These are phyloP conservation scores for Calameuta filiformis DNA, from an alignment of 2,888 invertebrate species.

Conservation along the genomic window DNA sequence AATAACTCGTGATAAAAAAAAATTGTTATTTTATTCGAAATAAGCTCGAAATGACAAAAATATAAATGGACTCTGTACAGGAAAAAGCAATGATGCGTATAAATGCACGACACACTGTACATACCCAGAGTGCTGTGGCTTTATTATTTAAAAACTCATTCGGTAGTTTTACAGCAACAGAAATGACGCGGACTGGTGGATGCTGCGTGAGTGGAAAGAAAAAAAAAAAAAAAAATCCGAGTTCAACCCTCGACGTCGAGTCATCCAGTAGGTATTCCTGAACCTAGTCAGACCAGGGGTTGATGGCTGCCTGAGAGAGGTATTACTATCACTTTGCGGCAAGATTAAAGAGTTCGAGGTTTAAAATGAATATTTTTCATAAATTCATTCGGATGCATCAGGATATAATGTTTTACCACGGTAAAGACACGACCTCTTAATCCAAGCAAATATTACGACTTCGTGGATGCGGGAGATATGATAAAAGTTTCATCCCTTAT, in stretches of 20 bases:
- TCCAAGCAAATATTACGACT: neutral
- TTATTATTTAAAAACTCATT: constrained; percentile 1
- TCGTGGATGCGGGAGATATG: neutral
- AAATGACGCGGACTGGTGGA: neutral
- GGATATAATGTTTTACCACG: neutral
- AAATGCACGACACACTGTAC: neutral
- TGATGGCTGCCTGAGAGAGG: neutral
- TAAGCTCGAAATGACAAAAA: neutral
- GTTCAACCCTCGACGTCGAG: neutral
- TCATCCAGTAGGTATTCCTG: neutral
- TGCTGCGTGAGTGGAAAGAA: neutral
- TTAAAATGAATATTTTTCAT: neutral
- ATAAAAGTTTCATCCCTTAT: neutral
- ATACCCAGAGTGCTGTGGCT: neutral
- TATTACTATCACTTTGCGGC: neutral
- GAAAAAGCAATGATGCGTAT: neutral
- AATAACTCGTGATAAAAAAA: neutral
- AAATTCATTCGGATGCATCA: neutral
- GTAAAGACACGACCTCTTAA: neutral
- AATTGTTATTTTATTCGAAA: neutral
- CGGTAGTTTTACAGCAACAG: neutral
- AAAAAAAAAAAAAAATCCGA: neutral
- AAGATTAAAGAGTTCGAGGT: neutral
- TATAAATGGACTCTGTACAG: neutral
- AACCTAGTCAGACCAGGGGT: neutral